Conservation (phyloP, 1,140 invertebrate species). For the Belonocnema kinseyi region DNA sequence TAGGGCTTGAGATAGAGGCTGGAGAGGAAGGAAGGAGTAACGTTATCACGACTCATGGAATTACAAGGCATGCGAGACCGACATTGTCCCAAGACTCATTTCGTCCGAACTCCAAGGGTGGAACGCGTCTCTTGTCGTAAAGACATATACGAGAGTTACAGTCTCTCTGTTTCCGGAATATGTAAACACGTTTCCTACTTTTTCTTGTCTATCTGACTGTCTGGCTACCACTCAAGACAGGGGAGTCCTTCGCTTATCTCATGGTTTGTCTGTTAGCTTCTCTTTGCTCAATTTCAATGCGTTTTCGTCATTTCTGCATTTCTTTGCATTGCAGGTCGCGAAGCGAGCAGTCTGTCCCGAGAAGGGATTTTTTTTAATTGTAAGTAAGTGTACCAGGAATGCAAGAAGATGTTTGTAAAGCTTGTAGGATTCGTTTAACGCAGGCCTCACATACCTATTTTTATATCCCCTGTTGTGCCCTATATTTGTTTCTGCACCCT, state of each 20-base stretch:
- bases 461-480: too few species aligned
- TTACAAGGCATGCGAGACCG: constrained; percentile 47
- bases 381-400: too few species aligned
- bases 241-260: neutral
- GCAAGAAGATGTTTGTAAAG: too few species aligned
- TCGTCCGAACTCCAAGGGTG: constrained; percentile 28
- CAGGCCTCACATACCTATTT: too few species aligned
- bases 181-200: constrained; percentile 27
- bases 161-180: constrained; percentile 32
- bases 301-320: neutral
- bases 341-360: too few species aligned
- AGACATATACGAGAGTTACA: constrained; percentile 35
- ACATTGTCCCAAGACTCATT: constrained; percentile 39
- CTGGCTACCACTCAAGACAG: neutral
- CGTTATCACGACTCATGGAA: constrained; percentile 43
- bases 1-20: constrained; percentile 21
- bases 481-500: too few species aligned
- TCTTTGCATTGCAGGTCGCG: too few species aligned
- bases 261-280: neutral
- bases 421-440: too few species aligned
- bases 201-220: constrained; percentile 4
- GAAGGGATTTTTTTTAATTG: too few species aligned
- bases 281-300: neutral
- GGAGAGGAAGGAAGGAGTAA: constrained; percentile 6
- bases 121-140: constrained; percentile 29